phyloP scores from a whole-genome alignment of 2,888 invertebrate species.

The Phalangium opilio region DNA sequence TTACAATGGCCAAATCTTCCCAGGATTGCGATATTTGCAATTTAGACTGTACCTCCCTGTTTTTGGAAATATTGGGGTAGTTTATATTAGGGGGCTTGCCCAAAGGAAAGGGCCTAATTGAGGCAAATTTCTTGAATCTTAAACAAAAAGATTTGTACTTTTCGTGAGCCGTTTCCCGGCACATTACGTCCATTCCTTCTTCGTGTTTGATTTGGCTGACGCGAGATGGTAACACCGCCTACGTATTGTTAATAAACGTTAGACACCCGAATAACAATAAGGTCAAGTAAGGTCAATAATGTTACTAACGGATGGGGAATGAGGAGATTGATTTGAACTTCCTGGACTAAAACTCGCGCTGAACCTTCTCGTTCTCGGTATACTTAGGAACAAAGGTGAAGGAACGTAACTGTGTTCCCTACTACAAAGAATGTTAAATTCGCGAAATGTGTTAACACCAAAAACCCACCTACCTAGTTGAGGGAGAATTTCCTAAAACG shows the following conservation, averaged over 20 bases:
- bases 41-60: conserved; percentile 64
- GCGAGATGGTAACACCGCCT: conserved; percentile 48
- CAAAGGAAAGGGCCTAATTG: too few species aligned
- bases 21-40: conserved; percentile 90
- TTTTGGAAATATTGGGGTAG: conserved; percentile 8
- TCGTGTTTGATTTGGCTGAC: conserved; percentile 77
- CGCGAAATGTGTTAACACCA: too few species aligned
- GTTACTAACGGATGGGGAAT: conserved; percentile 20
- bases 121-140: background rate
- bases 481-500: too few species aligned
- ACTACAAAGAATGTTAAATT: too few species aligned
- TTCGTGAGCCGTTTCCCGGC: conserved; percentile 78
- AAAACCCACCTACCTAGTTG: too few species aligned
- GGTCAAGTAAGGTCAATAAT: too few species aligned
- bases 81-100: too few species aligned
- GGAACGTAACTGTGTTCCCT: conserved; percentile 28
- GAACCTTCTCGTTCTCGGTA: conserved; percentile 63
- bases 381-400: conserved; percentile 49
- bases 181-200: conserved; percentile 58
- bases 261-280: background rate
- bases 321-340: conserved; percentile 9
- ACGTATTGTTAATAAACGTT: conserved; percentile 15
- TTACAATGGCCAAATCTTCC: conserved; percentile 68
- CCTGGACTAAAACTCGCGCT: conserved; percentile 70
- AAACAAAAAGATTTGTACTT: conserved; percentile 25